These are phyloP conservation scores for Gorsachius goisagi DNA, from an alignment of 2,113 vertebrate species.

Conservation along the genomic window DNA sequence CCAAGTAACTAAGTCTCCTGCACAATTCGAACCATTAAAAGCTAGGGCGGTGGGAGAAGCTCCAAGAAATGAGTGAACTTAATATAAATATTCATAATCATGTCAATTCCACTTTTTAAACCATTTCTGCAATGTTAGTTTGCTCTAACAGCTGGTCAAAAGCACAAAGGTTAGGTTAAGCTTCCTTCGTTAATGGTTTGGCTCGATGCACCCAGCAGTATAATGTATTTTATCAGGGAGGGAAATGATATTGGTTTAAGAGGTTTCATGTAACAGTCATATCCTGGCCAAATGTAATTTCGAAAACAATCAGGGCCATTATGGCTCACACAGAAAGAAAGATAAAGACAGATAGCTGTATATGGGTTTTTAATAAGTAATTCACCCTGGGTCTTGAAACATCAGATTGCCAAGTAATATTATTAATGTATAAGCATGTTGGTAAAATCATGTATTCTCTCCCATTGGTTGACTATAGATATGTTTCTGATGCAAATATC, in stretches of 20 bases:
- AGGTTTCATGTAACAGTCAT: conserved; percentile 94
- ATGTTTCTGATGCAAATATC: conserved; percentile 80
- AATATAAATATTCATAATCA: conserved; percentile 78
- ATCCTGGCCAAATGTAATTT: conserved; percentile 97
- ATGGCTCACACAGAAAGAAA: conserved; percentile 88
- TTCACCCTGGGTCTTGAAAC: conserved; percentile 87
- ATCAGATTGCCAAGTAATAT: conserved; percentile 87
- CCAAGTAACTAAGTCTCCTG: conserved; percentile 36
- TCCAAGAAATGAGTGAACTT: conserved; percentile 68
- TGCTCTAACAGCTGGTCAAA: conserved; percentile 67
- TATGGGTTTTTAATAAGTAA: conserved; percentile 93
- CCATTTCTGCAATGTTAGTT: conserved; percentile 73
- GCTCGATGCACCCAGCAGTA: conserved; percentile 81
- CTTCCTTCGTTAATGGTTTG: conserved; percentile 78
- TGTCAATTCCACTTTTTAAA: conserved; percentile 72
- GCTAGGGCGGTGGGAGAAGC: conserved; percentile 49
- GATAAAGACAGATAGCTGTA: conserved; percentile 90
- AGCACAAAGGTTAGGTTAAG: conserved; percentile 80
- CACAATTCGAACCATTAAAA: conserved; percentile 61
- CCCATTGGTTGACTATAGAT: conserved; percentile 76
- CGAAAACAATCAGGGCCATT: conserved; percentile 94
- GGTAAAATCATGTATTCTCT: conserved; percentile 76
- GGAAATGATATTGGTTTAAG: conserved; percentile 92
- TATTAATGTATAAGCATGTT: conserved; percentile 90
- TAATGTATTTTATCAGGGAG: conserved; percentile 90